Evolutionary conservation across 2,888 invertebrate species (phyloP).

Genomic region (Xestobium rufovillosum): DNA sequence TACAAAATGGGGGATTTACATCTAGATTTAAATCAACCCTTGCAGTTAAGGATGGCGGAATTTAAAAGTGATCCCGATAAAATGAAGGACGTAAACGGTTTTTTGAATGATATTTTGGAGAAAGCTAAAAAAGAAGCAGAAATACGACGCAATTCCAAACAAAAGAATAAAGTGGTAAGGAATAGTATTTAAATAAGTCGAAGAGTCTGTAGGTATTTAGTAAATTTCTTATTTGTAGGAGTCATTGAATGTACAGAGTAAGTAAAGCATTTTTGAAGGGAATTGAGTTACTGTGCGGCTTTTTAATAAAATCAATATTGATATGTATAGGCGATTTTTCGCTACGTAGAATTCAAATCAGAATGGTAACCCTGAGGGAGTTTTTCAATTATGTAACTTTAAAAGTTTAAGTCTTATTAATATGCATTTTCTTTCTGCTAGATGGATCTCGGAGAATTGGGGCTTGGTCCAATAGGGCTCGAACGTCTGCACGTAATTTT

Average conservation of each 20-base stretch:
- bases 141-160: constrained; percentile 28
- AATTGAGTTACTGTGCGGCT: too few relatives aligned
- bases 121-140: constrained; percentile 39
- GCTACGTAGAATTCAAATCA: too few relatives aligned
- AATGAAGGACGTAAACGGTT: constrained; percentile 40
- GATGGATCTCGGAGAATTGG: constrained; percentile 42
- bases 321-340: too few relatives aligned
- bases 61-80: constrained; percentile 41
- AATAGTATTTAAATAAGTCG: constrained; percentile 7
- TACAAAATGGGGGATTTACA: constrained; percentile 34
- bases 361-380: too few relatives aligned
- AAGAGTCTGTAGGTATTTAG: too few relatives aligned
- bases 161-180: constrained; percentile 36
- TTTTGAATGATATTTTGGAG: constrained; percentile 39
- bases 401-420: too few relatives aligned
- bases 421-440: constrained; percentile 30
- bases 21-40: constrained; percentile 34
- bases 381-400: too few relatives aligned
- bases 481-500: constrained; percentile 40
- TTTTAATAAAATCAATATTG: constrained; percentile 12
- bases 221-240: constrained; percentile 33
- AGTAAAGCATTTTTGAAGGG: too few relatives aligned
- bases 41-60: constrained; percentile 37
- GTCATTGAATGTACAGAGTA: constrained; percentile 36
- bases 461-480: constrained; percentile 40